These are phyloP conservation scores for Rhopalosiphum nymphaeae DNA, from an alignment of 2,888 invertebrate genomes.

Conservation along the genomic window DNA sequence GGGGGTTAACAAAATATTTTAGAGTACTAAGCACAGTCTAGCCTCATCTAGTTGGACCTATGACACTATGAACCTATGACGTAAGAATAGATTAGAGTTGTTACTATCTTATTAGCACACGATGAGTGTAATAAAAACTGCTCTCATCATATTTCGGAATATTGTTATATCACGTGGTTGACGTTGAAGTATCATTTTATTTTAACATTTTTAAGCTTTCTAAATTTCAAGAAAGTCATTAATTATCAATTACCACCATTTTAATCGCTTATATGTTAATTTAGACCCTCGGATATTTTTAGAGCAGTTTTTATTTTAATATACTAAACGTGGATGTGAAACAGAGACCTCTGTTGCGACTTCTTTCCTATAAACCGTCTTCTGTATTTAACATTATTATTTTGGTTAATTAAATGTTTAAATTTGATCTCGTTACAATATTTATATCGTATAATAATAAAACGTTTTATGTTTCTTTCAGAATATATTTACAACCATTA, in stretches of 20 bases:
- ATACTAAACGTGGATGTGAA: background rate
- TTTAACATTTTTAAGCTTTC: background rate
- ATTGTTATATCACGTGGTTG: background rate
- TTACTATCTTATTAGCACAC: background rate
- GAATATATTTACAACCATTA: background rate
- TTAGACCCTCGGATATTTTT: background rate
- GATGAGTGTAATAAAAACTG: background rate
- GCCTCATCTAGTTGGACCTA: background rate
- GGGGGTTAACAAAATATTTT: background rate
- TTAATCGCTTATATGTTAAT: background rate
- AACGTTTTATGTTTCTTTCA: background rate
- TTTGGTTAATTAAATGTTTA: background rate
- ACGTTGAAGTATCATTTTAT: background rate
- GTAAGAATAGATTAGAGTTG: background rate
- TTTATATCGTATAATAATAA: background rate
- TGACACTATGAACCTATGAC: background rate
- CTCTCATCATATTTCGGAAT: background rate
- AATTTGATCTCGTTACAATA: background rate
- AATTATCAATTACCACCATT: background rate
- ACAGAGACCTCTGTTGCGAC: background rate
- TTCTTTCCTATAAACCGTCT: background rate
- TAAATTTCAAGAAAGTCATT: background rate
- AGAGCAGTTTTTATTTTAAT: background rate
- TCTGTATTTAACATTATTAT: background rate
- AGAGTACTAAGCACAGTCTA: background rate